Base-by-base conservation (phyloP, 1,140 invertebrate genomes). In the Protaetia brevitarsis region DNA sequence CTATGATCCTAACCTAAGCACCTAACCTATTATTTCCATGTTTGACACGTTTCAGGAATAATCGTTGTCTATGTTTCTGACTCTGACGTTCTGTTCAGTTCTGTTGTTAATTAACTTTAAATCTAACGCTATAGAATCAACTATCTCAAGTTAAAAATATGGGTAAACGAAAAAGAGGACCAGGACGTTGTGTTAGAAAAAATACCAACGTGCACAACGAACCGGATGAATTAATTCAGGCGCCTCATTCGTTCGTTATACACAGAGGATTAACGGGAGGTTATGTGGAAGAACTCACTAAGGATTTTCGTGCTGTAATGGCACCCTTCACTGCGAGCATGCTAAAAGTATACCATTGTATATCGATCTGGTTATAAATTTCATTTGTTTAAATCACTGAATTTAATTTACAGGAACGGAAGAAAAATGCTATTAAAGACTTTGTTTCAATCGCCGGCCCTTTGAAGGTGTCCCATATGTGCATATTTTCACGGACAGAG, bases 241-340 rank as follows among this genome's bases (percentile, higher is more conserved):
- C 94, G 2, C 96, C 96, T 5, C 97, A 98, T 84, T 95, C 96
- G 0, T 97, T 99, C 81, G 91, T 99, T 1, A 94, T 99, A 72
- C 91, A 97, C 76, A 86, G 92, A 69, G 96, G 96, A 21, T 81
- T 90, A 67, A 88, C 95, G 64, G 95, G 94, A 27, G 90, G 89
- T 73, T 86, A 92, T 77, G 86, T 96, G 3, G 80, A 86, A 36
- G 87, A 93, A 72, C 79, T 99, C 13, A 91, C 94, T 2, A 86
- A 84, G 74, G 95, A 99, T 80, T 90, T 98, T 75, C 84, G 96
- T 19, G 88, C 86, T 81, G 85, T 99, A n/a, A 95, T 99, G 93
- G 95, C 97, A 81, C 97, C 97, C 1, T 98, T 91, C 75, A 99
- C 97, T 56, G 96, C 97, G 0, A 85, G 87, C 21, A 87, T 91